phyloP scores from a whole-genome alignment of 2,113 vertebrate genomes.

The Cephalopterus ornatus region DNA sequence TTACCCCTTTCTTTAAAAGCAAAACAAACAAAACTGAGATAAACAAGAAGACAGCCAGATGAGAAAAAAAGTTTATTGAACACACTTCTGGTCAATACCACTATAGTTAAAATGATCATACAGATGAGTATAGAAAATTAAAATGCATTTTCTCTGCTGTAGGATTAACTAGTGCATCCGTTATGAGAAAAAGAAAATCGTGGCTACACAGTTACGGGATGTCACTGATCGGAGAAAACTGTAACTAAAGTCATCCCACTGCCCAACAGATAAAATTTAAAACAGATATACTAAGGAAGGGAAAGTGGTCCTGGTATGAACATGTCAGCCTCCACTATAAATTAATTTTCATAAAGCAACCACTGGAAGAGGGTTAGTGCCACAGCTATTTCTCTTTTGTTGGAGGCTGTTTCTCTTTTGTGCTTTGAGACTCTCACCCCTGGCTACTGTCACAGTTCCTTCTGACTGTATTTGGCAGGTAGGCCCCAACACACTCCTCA shows the following conservation, averaged over 20 bases:
- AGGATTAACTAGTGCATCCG: background rate
- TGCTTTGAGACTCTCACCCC: background rate
- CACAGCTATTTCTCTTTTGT: too few relatives aligned
- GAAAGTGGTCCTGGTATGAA: background rate
- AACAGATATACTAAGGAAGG: rapidly evolving
- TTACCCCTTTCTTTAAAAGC: background rate
- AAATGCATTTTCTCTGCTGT: background rate
- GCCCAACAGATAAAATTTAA: background rate
- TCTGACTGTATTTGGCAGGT: background rate
- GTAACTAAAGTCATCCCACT: background rate
- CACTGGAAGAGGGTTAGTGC: background rate
- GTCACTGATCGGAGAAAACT: background rate
- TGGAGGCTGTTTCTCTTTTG: too few relatives aligned
- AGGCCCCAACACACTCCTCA: background rate
- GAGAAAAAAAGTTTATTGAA: background rate
- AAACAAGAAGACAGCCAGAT: background rate
- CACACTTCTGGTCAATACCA: background rate
- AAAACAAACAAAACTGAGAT: background rate
- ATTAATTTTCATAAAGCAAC: background rate
- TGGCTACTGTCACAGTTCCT: background rate
- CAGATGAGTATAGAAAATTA: background rate
- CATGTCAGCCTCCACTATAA: background rate
- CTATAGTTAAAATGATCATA: background rate
- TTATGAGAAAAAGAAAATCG: background rate
- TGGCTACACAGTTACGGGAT: background rate